phyloP scores from a whole-genome alignment of 1,140 invertebrate species.

The Brachionus plicatilis region DNA sequence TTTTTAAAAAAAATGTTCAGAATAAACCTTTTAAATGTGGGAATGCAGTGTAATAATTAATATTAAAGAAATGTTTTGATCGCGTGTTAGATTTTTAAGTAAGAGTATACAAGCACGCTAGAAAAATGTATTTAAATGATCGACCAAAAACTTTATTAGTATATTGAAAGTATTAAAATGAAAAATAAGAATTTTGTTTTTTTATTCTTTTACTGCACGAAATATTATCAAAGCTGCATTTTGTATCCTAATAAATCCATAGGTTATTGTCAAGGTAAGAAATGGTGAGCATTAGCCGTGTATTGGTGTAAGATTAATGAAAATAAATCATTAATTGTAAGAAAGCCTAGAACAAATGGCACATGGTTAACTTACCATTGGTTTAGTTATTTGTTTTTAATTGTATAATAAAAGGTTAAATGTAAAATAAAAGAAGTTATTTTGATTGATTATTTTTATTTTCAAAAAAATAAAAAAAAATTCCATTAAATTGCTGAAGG shows the following conservation, averaged over 20 bases:
- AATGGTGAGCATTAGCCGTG: background rate
- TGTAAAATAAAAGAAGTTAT: too few relatives aligned
- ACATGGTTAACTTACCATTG: too few relatives aligned
- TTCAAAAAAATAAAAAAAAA: too few relatives aligned
- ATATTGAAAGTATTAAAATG: background rate
- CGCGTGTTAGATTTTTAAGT: background rate
- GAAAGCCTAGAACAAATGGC: too few relatives aligned
- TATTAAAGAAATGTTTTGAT: background rate
- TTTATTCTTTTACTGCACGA: background rate
- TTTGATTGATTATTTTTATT: too few relatives aligned
- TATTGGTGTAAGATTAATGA: background rate
- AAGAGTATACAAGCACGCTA: background rate
- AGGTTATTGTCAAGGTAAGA: background rate
- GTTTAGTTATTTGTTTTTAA: too few relatives aligned
- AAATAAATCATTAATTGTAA: background rate
- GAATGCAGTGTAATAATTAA: background rate
- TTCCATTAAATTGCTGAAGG: too few relatives aligned
- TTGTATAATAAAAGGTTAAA: too few relatives aligned
- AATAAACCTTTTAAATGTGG: background rate
- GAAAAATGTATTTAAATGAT: background rate
- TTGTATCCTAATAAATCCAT: background rate
- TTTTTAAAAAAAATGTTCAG: background rate
- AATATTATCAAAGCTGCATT: background rate
- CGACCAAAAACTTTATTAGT: background rate
- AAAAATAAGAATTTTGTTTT: background rate